These are phyloP conservation scores for Itoplectis maculator DNA, from an alignment of 2,888 invertebrate genomes.

Conservation along the genomic window DNA sequence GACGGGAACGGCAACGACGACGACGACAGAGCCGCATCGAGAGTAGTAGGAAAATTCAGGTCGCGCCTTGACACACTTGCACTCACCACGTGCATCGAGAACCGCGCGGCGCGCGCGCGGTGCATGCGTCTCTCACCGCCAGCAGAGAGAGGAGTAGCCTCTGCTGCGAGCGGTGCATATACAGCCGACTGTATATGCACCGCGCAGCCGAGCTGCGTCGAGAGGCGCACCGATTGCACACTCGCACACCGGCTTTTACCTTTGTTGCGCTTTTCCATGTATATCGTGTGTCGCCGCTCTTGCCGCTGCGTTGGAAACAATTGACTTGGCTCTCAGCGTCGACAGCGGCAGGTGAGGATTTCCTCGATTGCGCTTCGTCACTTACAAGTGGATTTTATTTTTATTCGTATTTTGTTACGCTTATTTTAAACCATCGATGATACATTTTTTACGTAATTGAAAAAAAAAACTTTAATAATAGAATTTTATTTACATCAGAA, in stretches of 20 bases:
- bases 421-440: neutral
- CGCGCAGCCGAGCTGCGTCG: neutral
- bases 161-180: no score
- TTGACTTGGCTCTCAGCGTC: neutral
- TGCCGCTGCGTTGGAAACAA: slow-evolving; percentile 19
- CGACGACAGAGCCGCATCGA: slow-evolving; percentile 66
- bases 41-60: slow-evolving; percentile 84
- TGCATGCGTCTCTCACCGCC: slow-evolving; percentile 75
- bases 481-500: neutral
- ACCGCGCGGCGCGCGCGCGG: slow-evolving; percentile 74
- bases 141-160: slow-evolving; percentile 47
- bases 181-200: slow-evolving; percentile 17
- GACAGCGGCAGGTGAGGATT: neutral
- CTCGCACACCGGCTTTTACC: slow-evolving; percentile 37
- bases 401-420: slow-evolving; percentile 4
- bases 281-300: neutral
- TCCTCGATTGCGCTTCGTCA: slow-evolving; percentile 36
- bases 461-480: no score
- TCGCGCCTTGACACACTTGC: slow-evolving; percentile 85
- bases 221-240: slow-evolving; percentile 18
- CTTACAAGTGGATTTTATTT: slow-evolving; percentile 32
- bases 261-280: slow-evolving; percentile 29
- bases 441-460: no score
- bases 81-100: slow-evolving; percentile 84
- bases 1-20: slow-evolving; percentile 52